Percentiles rank a stretch among this genome's conserved stretches.
Evolutionary conservation across 2,888 invertebrate genomes (phyloP).

Genomic region (Coelinius sp.): DNA sequence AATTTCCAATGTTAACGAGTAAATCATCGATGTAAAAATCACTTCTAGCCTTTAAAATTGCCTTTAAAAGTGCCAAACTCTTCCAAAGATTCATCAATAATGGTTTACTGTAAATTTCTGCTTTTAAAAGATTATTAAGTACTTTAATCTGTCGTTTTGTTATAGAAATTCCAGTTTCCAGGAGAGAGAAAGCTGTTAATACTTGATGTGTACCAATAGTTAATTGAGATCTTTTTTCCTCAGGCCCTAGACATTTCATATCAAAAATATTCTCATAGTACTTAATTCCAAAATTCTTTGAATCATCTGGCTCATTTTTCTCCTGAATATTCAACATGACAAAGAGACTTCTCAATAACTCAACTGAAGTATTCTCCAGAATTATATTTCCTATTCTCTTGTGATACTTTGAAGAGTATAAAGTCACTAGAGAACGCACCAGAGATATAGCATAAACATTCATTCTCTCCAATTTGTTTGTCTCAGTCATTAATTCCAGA

Average conservation of each 20-base stretch:
- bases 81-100: conserved; percentile 55
- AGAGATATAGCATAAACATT: conserved; percentile 44
- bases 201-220: conserved; percentile 55
- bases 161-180: conserved; percentile 47
- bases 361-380: conserved; percentile 44
- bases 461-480: background rate
- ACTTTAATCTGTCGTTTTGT: conserved; percentile 51
- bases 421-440: conserved; percentile 50
- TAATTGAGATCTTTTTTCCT: conserved; percentile 38
- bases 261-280: conserved; percentile 40
- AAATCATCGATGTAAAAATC: conserved; percentile 49
- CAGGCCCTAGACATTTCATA: conserved; percentile 24
- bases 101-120: conserved; percentile 52
- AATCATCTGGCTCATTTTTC: conserved; percentile 11
- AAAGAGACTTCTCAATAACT: conserved; percentile 51
- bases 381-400: conserved; percentile 50
- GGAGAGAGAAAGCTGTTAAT: conserved; percentile 57
- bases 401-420: conserved; percentile 54
- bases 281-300: conserved; percentile 16
- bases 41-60: conserved; percentile 53
- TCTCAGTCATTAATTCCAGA: conserved; percentile 39
- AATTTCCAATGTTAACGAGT: conserved; percentile 50
- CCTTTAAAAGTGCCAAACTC: conserved; percentile 64
- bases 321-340: conserved; percentile 49
- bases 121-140: conserved; percentile 56